Conservation (phyloP, 2,113 vertebrate genomes). For the Psettodes erumei region DNA sequence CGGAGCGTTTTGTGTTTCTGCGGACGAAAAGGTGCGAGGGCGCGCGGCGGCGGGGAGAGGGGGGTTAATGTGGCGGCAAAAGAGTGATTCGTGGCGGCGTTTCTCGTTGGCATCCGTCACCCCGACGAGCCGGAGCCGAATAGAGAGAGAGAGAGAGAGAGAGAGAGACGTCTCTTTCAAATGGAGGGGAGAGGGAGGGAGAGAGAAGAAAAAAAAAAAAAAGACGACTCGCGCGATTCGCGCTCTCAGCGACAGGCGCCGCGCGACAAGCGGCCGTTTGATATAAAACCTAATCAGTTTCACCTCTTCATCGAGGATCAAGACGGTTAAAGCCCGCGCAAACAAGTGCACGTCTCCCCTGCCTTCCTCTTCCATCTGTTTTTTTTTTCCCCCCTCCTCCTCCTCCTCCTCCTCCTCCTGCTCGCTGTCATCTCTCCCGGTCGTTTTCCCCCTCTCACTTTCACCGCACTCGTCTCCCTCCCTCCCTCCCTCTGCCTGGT, state of each 20-base stretch:
- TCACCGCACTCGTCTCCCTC: slow-evolving; percentile 6
- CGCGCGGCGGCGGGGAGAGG: too few species aligned
- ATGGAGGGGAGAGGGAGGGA: slow-evolving; percentile 52
- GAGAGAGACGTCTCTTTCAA: slow-evolving; percentile 54
- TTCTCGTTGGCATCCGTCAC: slow-evolving; percentile 79
- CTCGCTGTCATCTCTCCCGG: slow-evolving; percentile 51
- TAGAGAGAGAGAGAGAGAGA: slow-evolving; percentile 63
- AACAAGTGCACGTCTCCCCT: slow-evolving; percentile 66
- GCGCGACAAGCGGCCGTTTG: slow-evolving; percentile 68
- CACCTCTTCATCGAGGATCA: slow-evolving; percentile 76
- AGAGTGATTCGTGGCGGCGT: slow-evolving; percentile 83
- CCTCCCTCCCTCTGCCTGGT: background rate
- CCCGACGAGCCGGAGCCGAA: slow-evolving; percentile 68
- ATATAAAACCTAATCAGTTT: slow-evolving; percentile 79
- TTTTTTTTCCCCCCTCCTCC: slow-evolving; percentile 2
- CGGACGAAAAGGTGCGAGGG: slow-evolving; percentile 70
- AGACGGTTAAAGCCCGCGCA: slow-evolving; percentile 70
- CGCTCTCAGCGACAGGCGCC: slow-evolving; percentile 53
- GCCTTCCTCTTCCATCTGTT: slow-evolving; percentile 53
- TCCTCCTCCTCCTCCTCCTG: slow-evolving; percentile 24
- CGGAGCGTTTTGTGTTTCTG: slow-evolving; percentile 54
- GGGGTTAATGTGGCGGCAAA: slow-evolving; percentile 83
- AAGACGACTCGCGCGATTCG: slow-evolving; percentile 69
- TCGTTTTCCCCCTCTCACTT: slow-evolving; percentile 36
- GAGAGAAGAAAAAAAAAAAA: slow-evolving; percentile 55